Percentiles rank a stretch among this genome's conserved stretches.
These are phyloP conservation scores for Carassius auratus DNA, from an alignment of 2,113 vertebrate genomes.

Conservation along the genomic window DNA sequence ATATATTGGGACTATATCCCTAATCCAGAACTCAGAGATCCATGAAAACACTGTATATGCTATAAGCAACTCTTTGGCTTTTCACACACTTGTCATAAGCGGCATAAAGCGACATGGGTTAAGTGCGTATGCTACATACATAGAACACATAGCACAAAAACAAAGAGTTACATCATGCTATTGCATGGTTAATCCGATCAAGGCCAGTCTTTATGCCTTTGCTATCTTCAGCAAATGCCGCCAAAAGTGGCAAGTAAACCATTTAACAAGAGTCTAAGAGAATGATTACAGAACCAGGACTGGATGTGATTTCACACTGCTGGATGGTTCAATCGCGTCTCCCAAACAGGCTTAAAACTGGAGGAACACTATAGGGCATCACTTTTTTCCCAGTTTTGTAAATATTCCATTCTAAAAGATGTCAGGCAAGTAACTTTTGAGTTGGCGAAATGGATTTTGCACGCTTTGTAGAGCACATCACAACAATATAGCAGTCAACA, in stretches of 20 bases:
- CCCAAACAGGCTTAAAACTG: slow-evolving; percentile 76
- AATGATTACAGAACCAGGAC: slow-evolving; percentile 77
- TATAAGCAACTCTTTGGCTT: slow-evolving; percentile 53
- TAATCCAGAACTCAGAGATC: slow-evolving; percentile 1
- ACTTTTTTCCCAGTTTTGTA: slow-evolving; percentile 62
- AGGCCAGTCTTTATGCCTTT: slow-evolving; percentile 77
- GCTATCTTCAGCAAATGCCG: slow-evolving; percentile 81
- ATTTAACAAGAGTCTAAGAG: slow-evolving; percentile 82
- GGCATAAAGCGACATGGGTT: slow-evolving; percentile 62
- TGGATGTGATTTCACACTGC: slow-evolving; percentile 80
- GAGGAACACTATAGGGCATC: slow-evolving; percentile 72
- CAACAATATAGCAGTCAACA: not conserved
- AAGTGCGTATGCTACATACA: slow-evolving; percentile 71
- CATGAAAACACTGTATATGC: slow-evolving; percentile 5
- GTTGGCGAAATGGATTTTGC: not conserved
- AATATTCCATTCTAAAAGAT: slow-evolving; percentile 11
- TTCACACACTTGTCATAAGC: slow-evolving; percentile 57
- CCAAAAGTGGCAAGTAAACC: slow-evolving; percentile 82
- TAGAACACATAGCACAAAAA: slow-evolving; percentile 75
- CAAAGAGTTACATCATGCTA: slow-evolving; percentile 83
- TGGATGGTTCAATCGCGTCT: slow-evolving; percentile 77
- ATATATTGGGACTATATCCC: not conserved
- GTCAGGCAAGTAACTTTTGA: slow-evolving; percentile 3
- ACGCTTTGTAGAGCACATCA: not conserved
- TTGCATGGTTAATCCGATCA: slow-evolving; percentile 81